These are phyloP conservation scores for Eleutherodactylus coqui DNA, from an alignment of 2,797 vertebrate genomes.

Conservation along the genomic window DNA sequence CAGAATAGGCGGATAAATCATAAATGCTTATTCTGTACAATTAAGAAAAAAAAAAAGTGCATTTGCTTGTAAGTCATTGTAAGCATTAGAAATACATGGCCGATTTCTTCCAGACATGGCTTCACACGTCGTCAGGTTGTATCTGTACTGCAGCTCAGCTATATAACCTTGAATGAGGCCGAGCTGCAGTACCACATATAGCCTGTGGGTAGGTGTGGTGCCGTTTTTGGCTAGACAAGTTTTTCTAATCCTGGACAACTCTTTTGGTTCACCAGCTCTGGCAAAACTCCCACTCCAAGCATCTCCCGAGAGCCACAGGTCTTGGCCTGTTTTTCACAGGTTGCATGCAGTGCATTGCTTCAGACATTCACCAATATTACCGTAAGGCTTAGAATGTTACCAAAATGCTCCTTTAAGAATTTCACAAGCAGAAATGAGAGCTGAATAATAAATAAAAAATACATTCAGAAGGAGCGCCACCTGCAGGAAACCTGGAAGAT, in stretches of 20 bases:
- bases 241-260: not conserved
- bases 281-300: not conserved
- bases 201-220: not conserved
- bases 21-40: too few species aligned
- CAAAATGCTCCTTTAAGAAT: not conserved
- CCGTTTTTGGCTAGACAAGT: not conserved
- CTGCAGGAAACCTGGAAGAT: not conserved
- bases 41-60: too few species aligned
- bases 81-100: too few species aligned
- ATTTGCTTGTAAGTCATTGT: too few species aligned
- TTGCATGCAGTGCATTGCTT: not conserved
- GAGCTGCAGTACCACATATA: not conserved
- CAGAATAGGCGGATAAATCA: too few species aligned
- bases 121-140: not conserved
- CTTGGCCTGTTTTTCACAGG: not conserved
- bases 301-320: not conserved
- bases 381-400: not conserved
- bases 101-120: not conserved
- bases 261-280: too few species aligned
- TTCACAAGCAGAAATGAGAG: not conserved
- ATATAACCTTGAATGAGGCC: not conserved
- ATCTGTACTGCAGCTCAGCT: not conserved
- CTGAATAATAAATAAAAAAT: not conserved
- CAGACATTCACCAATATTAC: not conserved
- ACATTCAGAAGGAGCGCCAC: not conserved